Base-by-base conservation (phyloP, 2,888 invertebrate species). In the Sarcophaga carnaria region DNA sequence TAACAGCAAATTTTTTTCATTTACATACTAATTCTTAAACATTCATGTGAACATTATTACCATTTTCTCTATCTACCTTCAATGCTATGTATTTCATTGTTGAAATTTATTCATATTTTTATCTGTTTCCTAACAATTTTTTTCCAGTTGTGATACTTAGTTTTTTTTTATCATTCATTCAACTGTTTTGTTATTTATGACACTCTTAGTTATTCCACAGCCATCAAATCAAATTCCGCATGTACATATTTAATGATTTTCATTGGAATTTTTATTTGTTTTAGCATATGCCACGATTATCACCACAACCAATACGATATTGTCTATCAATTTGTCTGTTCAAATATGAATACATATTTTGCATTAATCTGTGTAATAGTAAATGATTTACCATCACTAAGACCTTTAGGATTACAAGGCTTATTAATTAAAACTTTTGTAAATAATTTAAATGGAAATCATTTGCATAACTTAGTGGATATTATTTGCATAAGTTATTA, bases 351-450 rank as follows among this genome's bases (percentile, higher is more conserved):
- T 22, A 22, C 22, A 22, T 17, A 14, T 14, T 14, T 10, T 4
- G 17, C 12, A 14, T 54, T 70, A 77, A 64, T 63, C 60, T 60
- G 60, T 47, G 8, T 54, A 54, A 54, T 17, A 54, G 67, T 76
- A 62, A 78, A 77, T 20, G 22, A 54, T 83, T 76, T 63, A 72
- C 11, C 70, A 78, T 27, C 12, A 66, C 60, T 81, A 60, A 72
- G 22, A 49, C 60, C 37, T 47, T 25, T 59, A 70, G 70, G 70
- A 81, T 81, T 79, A 85, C 78, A 75, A 64, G 75, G 47, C 37
- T 74, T 78, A 37, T 78, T 75, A 70, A 78, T 81, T 85, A 60
- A 64, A 54, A 54, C 12, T 14, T 49, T 64, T 66, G 5, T 14
- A 22, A 69, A 54, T 76, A 66, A 80, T 66, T 84, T 71, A 70